Evolutionary conservation across 2,888 invertebrate species (phyloP).

Genomic region (Zootermopsis nevadensis): DNA sequence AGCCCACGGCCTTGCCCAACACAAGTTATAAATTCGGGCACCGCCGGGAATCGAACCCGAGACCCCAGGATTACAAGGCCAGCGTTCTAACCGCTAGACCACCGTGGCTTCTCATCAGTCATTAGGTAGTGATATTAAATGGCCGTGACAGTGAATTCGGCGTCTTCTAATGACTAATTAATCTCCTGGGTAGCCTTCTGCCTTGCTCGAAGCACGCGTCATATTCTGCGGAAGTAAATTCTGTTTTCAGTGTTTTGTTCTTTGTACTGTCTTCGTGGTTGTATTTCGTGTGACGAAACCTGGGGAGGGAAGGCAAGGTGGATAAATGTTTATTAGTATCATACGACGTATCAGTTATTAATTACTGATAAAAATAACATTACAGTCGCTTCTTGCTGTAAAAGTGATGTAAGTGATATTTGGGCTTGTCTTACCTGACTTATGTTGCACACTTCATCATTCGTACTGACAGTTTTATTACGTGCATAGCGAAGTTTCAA

Average conservation of each 20-base stretch:
- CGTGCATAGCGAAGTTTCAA: constrained; percentile 7
- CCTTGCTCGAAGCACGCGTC: neutral
- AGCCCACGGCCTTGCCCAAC: too few species aligned
- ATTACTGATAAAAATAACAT: neutral
- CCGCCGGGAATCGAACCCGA: too few species aligned
- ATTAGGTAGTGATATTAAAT: neutral
- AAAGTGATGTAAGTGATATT: neutral
- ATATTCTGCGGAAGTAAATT: too few species aligned
- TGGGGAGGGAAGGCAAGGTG: neutral
- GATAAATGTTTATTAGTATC: neutral
- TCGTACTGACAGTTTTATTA: neutral
- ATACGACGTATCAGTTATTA: constrained; percentile 21
- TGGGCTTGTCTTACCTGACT: neutral
- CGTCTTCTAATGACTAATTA: too few species aligned
- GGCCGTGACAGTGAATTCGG: neutral
- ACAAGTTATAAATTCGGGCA: too few species aligned
- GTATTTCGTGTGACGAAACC: neutral
- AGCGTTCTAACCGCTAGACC: too few species aligned
- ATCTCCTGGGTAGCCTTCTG: neutral
- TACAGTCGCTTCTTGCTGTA: neutral
- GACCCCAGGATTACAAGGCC: too few species aligned
- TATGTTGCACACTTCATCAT: constrained; percentile 6
- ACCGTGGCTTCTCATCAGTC: too few species aligned
- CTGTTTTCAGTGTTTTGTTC: neutral
- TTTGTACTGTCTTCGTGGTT: neutral